Evolutionary conservation across 23 tunicate genomes (phyloP), one percentile per base, ranked within the genome.

Genomic region (Trididemnum nubilum): DNA sequence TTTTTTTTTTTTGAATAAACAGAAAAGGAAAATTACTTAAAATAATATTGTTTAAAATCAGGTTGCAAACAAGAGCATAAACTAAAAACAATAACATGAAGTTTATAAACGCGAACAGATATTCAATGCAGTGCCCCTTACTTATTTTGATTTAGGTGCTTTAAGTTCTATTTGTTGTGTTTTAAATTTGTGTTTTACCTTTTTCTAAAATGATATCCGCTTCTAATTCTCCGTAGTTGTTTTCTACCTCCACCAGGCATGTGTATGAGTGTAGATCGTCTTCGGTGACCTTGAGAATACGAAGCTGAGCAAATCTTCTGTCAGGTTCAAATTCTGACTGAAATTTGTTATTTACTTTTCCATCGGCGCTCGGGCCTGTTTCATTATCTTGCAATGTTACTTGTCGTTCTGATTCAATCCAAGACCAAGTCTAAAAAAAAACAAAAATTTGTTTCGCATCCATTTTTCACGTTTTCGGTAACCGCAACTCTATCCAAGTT

Each of bases 381-480:
- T 71, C 73, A 38, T 81, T 91, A 73, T 72, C 81, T n/a, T 29
- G 39, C 65, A 91, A 40, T 12, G 80, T 66, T 7, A 71, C 35
- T 30, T 18, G 40, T 32, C 27, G 24, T 22, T 71, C 88, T 0
- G 33, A 65, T 15, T 34, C 40, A 0, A 64, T 33, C 97, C 97
- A 91, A 21, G 75, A 37, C 97, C 97, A 90, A 0, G 81, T 81
- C 96, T 91, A 59, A 34, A 33, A 51, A 59, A 57, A 35, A 64
- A 9, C 54, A 44, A 7, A n/a, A n/a, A n/a, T n/a, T n/a, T n/a
- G n/a, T n/a, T n/a, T n/a, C 22, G 25, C 21, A 35, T 25, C 18
- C 5, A 29, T 33, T n/a, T n/a, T n/a, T n/a, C n/a, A n/a, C n/a
- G n/a, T n/a, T n/a, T n/a, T n/a, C n/a, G n/a, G n/a, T n/a, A n/a